These are phyloP conservation scores for Drosophila testacea DNA, from an alignment of 2,888 invertebrate species.

Conservation along the genomic window DNA sequence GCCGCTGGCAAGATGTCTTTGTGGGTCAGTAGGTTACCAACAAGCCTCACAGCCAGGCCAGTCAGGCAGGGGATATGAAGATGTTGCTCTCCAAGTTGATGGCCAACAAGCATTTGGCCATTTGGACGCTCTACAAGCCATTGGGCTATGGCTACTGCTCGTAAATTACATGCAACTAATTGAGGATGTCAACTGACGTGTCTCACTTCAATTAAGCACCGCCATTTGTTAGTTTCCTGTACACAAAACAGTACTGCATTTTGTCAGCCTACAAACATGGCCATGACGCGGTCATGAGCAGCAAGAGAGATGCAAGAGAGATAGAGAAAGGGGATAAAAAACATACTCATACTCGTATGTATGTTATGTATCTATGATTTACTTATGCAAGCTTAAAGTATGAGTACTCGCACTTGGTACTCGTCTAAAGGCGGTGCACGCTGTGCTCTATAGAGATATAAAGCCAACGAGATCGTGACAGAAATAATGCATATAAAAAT, in stretches of 20 bases:
- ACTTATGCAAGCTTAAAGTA: constrained; percentile 30
- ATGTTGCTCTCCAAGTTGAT: constrained; percentile 27
- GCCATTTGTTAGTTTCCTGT: constrained; percentile 43
- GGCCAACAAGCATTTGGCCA: constrained; percentile 40
- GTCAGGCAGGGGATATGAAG: constrained; percentile 30
- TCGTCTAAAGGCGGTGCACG: constrained; percentile 27
- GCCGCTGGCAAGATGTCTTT: constrained; percentile 56
- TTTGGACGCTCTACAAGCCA: constrained; percentile 9
- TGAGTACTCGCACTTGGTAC: constrained; percentile 26
- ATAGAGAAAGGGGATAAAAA: background rate
- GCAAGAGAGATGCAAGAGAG: constrained; percentile 1
- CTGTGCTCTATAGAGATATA: constrained; percentile 75
- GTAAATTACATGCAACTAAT: constrained; percentile 70
- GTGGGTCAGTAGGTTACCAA: constrained; percentile 76
- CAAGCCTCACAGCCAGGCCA: constrained; percentile 7
- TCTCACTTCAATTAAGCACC: constrained; percentile 59
- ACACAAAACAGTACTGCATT: constrained; percentile 18
- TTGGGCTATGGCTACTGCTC: constrained; percentile 35
- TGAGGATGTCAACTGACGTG: constrained; percentile 76
- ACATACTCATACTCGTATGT: constrained; percentile 3
- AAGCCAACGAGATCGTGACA: constrained; percentile 81
- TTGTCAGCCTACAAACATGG: constrained; percentile 36
- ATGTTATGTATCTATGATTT: constrained; percentile 34
- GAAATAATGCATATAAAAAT: constrained; percentile 82
- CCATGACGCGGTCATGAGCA: constrained; percentile 51